Base-by-base conservation (phyloP, 2,113 vertebrate genomes). In the Callipepla californica region DNA sequence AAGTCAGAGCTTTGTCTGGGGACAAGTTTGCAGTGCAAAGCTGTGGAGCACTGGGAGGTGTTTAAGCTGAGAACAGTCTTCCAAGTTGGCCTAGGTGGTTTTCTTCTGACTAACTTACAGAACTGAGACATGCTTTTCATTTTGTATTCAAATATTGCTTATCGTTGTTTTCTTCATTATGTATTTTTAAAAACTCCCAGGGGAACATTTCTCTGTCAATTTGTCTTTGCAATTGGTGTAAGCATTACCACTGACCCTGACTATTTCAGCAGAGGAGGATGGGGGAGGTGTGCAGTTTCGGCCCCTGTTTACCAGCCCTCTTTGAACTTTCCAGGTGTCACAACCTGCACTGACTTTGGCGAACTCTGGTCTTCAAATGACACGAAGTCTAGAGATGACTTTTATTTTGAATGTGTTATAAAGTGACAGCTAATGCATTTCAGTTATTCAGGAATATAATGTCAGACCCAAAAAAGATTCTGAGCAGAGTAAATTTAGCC, bases 91-190 rank as follows among this genome's bases (percentile, higher is more conserved):
- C n/a, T 2, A 44, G 45, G 85, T 89, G 67, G 57, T 77, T 89
- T 87, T 53, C 73, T 67, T 79, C 78, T 87, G 89, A 92, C 91
- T 85, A 91, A 78, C 23, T 79, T 91, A 77, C 47, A 59, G 51
- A 85, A 73, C 45, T 82, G 57, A 83, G 92, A 83, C 80, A 67
- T 6, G 22, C 86, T 90, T 92, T 50, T 45, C 77, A 42, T 90
- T 83, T 83, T 90, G 63, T 77, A 86, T 88, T 94, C 65, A 92
- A 92, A 86, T 73, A 62, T 89, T 61, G 32, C 61, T 92, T 40
- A 50, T 78, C 77, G 51, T 85, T 92, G 32, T 79, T 95, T 87
- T 93, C 61, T 76, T 87, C 90, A 75, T 55, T 76, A 36, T 0
- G 14, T 51, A 40, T 40, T 93, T 90, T 67, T 82, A 84, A 87